phyloP scores from a whole-genome alignment of 1,140 invertebrate species.

The Melanaphis sacchari region DNA sequence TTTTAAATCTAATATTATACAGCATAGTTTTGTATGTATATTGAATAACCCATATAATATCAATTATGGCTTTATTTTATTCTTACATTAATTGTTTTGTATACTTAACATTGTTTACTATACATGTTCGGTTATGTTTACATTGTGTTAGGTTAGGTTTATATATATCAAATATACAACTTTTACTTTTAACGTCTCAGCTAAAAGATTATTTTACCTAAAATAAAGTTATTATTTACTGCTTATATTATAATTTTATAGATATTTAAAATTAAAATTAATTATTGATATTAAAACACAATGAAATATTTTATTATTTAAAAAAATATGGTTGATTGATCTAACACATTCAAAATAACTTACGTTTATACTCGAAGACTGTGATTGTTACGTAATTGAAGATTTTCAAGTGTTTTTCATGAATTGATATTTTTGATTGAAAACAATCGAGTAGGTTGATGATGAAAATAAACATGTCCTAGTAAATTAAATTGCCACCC shows the following conservation, averaged over 20 bases:
- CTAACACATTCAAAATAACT: background rate
- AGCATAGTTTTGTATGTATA: too few relatives aligned
- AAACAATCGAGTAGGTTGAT: background rate
- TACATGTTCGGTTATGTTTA: too few relatives aligned
- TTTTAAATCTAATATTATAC: background rate
- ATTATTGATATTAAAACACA: background rate
- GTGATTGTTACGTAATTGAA: background rate
- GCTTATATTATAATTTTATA: background rate
- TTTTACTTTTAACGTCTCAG: background rate
- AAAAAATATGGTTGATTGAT: background rate
- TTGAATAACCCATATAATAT: too few relatives aligned
- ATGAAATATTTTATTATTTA: background rate
- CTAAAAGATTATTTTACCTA: background rate
- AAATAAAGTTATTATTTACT: background rate
- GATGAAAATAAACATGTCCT: background rate
- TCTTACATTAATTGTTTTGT: too few relatives aligned
- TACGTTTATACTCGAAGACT: background rate
- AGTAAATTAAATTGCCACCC: background rate
- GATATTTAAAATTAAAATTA: too few relatives aligned
- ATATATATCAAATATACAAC: background rate
- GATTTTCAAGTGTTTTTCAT: background rate
- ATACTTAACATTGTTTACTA: too few relatives aligned
- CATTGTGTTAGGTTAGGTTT: too few relatives aligned
- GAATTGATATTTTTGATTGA: background rate
- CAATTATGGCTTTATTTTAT: too few relatives aligned